phyloP scores from a whole-genome alignment of 2,113 vertebrate genomes.

The Tauraco erythrolophus region DNA sequence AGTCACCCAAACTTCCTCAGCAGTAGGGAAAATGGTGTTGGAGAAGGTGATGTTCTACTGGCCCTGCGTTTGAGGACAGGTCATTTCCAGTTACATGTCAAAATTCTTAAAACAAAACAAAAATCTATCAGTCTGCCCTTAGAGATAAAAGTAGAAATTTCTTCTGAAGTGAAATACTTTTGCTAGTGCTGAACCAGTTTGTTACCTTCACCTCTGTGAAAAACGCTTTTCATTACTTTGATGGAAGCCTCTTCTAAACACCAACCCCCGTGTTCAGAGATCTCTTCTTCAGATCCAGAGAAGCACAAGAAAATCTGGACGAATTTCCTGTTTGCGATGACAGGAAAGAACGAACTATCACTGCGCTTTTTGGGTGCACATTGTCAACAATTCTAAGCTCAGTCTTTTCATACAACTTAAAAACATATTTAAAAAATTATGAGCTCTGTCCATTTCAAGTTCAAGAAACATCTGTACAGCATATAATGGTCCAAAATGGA shows the following conservation, averaged over 20 bases:
- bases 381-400: background rate
- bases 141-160: background rate
- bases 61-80: background rate
- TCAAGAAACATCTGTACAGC: background rate
- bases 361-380: background rate
- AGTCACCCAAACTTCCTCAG: background rate
- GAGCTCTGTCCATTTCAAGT: background rate
- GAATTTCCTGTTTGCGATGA: background rate
- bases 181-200: background rate
- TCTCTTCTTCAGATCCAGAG: background rate
- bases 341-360: background rate
- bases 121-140: background rate
- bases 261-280: background rate
- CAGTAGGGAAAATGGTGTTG: rapidly evolving
- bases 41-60: background rate
- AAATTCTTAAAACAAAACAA: background rate
- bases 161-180: background rate
- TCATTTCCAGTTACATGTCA: background rate
- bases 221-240: background rate
- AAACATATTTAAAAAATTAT: slow-evolving; percentile 8
- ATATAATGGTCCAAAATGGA: background rate
- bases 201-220: background rate
- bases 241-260: background rate
- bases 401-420: background rate
- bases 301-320: background rate